phyloP scores from a whole-genome alignment of 2,797 vertebrate species.

The Amniataba percoides region DNA sequence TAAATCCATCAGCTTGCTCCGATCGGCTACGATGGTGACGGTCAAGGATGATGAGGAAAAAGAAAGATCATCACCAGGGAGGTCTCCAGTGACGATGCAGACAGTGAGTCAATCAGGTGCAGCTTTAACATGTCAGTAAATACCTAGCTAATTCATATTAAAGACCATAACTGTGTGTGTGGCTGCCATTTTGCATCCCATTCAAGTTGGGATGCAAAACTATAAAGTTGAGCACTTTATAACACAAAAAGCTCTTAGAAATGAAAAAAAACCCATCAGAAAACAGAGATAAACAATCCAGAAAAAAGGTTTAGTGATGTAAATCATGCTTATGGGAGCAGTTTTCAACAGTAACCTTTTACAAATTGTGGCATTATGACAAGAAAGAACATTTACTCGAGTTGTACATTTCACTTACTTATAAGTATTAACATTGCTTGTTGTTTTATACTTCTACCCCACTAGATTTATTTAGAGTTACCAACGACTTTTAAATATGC shows the following conservation, averaged over 20 bases:
- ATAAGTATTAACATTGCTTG: not conserved
- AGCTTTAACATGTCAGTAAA: not conserved
- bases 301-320: not conserved
- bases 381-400: not conserved
- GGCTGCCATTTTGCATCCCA: not conserved
- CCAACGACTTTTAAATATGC: not conserved
- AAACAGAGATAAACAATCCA: not conserved
- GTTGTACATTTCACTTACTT: not conserved
- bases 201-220: constrained; percentile 17
- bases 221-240: not conserved
- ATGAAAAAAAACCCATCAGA: not conserved
- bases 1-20: not conserved
- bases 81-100: not conserved
- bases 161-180: too few species aligned
- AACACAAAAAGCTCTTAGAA: not conserved
- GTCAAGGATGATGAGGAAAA: not conserved
- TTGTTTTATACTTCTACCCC: not conserved
- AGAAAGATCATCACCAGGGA: not conserved
- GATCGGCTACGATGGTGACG: not conserved
- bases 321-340: not conserved
- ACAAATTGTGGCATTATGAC: not conserved
- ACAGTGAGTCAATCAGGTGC: not conserved
- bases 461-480: not conserved
- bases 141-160: not conserved
- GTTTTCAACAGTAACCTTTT: not conserved